These are phyloP conservation scores for Rhineura floridana DNA, from an alignment of 2,113 vertebrate genomes.

Conservation along the genomic window DNA sequence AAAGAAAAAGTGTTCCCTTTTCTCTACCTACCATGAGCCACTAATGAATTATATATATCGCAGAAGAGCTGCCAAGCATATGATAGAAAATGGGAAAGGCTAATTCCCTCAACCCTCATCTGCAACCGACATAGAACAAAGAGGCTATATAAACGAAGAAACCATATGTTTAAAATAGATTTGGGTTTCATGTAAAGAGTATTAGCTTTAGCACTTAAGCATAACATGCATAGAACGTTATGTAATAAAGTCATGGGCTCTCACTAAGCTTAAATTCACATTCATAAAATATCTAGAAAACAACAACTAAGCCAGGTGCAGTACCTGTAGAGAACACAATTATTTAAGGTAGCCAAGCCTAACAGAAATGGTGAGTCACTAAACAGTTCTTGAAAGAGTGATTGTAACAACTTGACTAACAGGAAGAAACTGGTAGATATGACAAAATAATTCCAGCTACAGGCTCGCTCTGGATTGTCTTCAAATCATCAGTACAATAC, in stretches of 20 bases:
- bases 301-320: not conserved
- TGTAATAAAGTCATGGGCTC: constrained; percentile 6
- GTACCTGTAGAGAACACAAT: not conserved
- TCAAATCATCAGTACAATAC: not conserved
- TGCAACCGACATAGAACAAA: constrained; percentile 45
- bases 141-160: constrained; percentile 31
- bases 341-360: not conserved
- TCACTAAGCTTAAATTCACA: not conserved
- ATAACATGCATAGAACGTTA: constrained; percentile 8
- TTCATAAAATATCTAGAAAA: not conserved
- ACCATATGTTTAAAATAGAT: constrained; percentile 43
- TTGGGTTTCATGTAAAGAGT: constrained; percentile 51
- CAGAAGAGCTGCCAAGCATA: constrained; percentile 43
- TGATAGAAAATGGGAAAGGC: constrained; percentile 17
- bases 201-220: constrained; percentile 17
- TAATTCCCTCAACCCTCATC: constrained; percentile 21
- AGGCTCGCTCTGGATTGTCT: not conserved
- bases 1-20: constrained; percentile 27
- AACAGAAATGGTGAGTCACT: not conserved
- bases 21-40: not conserved
- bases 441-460: not conserved
- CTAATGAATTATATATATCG: constrained; percentile 20
- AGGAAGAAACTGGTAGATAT: not conserved
- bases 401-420: not conserved
- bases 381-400: not conserved